Evolutionary conservation across 2,113 vertebrate species (phyloP).

Genomic region (Syrmaticus mikado): DNA sequence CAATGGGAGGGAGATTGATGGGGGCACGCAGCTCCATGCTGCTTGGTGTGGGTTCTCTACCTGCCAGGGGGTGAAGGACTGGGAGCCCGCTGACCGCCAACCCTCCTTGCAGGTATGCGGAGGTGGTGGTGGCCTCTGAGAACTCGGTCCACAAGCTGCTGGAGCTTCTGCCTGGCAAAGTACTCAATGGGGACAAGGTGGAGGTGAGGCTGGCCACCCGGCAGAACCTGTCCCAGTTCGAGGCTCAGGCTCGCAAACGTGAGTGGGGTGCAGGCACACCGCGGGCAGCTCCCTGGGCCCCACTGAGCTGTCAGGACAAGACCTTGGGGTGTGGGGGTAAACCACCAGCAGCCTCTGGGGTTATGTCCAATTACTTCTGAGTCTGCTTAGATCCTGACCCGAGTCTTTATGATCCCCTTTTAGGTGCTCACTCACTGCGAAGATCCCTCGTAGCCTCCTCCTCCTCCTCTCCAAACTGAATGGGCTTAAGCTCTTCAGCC

Average conservation of each 20-base stretch:
- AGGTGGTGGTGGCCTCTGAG: conserved; percentile 90
- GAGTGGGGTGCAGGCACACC: conserved; percentile 48
- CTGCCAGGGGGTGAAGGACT: rapidly evolving
- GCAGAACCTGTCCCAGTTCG: conserved; percentile 90
- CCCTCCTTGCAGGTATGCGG: conserved; percentile 82
- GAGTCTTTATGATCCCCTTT: conserved; percentile 71
- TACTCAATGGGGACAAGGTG: conserved; percentile 89
- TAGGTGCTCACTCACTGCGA: conserved; percentile 66
- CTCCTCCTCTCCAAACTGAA: conserved; percentile 70
- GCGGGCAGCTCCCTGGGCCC: not conserved
- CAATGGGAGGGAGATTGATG: too few relatives aligned
- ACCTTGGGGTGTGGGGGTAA: not conserved
- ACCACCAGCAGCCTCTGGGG: not conserved
- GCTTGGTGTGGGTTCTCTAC: not conserved
- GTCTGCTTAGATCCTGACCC: conserved; percentile 52
- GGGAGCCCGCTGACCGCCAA: not conserved
- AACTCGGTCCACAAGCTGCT: conserved; percentile 88
- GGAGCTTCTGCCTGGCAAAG: conserved; percentile 87
- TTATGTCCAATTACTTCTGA: conserved; percentile 25
- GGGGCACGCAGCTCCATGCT: rapidly evolving
- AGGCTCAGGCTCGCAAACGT: conserved; percentile 93
- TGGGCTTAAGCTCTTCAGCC: conserved; percentile 71
- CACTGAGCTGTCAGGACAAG: conserved; percentile 4
- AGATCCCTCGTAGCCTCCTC: conserved; percentile 70
- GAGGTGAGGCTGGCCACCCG: conserved; percentile 89